A percentile compares a stretch with the other conserved stretches of the same genome.
These are phyloP conservation scores for Clusia tigrina DNA, from an alignment of 2,888 invertebrate genomes.

Conservation along the genomic window DNA sequence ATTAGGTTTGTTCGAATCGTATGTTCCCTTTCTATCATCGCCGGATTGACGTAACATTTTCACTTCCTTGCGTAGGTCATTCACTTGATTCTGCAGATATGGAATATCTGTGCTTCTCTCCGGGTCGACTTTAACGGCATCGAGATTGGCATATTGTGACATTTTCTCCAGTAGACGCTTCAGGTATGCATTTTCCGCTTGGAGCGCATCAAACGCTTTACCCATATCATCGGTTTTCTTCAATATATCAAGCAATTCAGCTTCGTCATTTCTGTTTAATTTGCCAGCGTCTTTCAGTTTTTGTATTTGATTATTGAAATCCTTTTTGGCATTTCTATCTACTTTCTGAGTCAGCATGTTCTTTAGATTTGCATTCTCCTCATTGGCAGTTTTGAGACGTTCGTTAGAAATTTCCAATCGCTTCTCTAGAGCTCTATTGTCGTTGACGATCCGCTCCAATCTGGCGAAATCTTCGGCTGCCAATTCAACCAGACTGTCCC, in stretches of 20 bases:
- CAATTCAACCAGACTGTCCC: constrained; percentile 50
- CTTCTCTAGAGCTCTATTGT: constrained; percentile 44
- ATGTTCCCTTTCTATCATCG: constrained; percentile 37
- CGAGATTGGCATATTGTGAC: constrained; percentile 38
- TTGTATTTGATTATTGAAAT: constrained; percentile 46
- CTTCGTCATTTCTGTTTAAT: constrained; percentile 47
- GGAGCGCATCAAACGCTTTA: constrained; percentile 48
- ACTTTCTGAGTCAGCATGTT: constrained; percentile 45
- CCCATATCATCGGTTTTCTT: constrained; percentile 49
- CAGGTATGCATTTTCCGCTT: constrained; percentile 51
- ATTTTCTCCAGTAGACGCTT: constrained; percentile 53
- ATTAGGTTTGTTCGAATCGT: neutral
- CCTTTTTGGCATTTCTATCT: constrained; percentile 41
- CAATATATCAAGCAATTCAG: constrained; percentile 45
- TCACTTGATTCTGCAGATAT: constrained; percentile 51
- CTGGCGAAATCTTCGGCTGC: constrained; percentile 45
- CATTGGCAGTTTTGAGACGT: constrained; percentile 35
- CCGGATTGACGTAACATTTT: constrained; percentile 46
- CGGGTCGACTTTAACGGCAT: constrained; percentile 41
- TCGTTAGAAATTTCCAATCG: constrained; percentile 43
- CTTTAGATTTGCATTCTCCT: constrained; percentile 46
- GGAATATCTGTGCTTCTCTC: constrained; percentile 48
- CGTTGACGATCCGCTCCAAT: constrained; percentile 45
- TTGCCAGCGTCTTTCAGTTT: constrained; percentile 44
- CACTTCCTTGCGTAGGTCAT: constrained; percentile 50